Percentiles rank a stretch among this genome's conserved stretches.
Evolutionary conservation across 1,140 invertebrate genomes (phyloP).

Genomic region (Lamellibrachia luymesi): DNA sequence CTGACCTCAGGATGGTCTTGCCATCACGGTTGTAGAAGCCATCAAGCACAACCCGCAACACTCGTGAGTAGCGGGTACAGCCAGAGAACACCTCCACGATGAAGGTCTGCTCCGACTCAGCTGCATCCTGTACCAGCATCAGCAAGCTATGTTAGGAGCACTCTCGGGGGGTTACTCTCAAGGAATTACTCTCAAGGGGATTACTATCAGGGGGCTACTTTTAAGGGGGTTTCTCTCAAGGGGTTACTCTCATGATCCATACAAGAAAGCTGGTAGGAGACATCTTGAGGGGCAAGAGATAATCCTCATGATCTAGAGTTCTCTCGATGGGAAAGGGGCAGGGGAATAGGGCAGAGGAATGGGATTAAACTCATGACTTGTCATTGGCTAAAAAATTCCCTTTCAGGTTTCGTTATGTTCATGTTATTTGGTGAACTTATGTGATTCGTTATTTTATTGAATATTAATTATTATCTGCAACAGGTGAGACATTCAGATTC

Average conservation of each 20-base stretch:
- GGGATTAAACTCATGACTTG: too few species aligned
- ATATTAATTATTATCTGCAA: neutral
- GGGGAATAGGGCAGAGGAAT: too few species aligned
- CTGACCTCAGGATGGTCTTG: conserved; percentile 44
- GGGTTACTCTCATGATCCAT: neutral
- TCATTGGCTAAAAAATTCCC: too few species aligned
- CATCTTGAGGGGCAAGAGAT: neutral
- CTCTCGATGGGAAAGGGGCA: neutral
- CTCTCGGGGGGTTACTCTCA: too few species aligned
- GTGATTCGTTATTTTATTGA: too few species aligned
- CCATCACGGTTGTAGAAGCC: conserved; percentile 51
- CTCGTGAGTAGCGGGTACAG: conserved; percentile 41
- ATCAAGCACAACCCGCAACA: conserved; percentile 45
- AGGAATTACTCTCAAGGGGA: too few species aligned
- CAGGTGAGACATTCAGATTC: neutral
- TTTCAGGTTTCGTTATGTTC: too few species aligned
- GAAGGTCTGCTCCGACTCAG: conserved; percentile 47
- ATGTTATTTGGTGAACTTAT: too few species aligned
- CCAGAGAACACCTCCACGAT: conserved; percentile 52
- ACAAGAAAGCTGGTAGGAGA: neutral
- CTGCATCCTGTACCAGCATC: conserved; percentile 34
- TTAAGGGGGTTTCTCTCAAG: too few species aligned
- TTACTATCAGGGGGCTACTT: too few species aligned
- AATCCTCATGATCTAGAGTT: neutral
- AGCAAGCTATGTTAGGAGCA: too few species aligned